phyloP scores from a whole-genome alignment of 1,140 invertebrate genomes.

The Nephila pilipes region DNA sequence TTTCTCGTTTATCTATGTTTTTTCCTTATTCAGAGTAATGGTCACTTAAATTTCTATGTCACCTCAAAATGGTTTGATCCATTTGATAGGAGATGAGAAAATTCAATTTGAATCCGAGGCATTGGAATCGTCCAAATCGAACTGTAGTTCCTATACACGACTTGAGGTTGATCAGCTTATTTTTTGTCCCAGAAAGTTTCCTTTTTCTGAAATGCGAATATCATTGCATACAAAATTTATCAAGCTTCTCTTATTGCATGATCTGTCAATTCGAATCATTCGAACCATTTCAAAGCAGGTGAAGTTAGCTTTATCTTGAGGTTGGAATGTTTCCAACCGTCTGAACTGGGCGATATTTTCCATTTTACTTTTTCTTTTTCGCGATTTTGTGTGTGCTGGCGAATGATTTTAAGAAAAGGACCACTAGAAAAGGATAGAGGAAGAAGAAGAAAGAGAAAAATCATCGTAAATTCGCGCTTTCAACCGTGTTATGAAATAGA shows the following conservation, averaged over 20 bases:
- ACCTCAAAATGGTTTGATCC: background rate
- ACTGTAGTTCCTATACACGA: background rate
- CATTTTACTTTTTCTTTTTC: background rate
- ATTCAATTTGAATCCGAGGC: constrained; percentile 6
- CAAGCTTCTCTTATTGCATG: constrained; percentile 33
- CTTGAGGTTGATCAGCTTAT: constrained; percentile 3
- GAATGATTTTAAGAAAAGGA: background rate
- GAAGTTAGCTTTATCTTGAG: constrained; percentile 39
- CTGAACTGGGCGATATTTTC: background rate
- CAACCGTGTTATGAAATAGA: constrained; percentile 41
- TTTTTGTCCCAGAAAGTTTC: background rate
- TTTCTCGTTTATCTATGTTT: background rate
- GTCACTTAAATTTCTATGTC: background rate
- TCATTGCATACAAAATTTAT: constrained; percentile 33
- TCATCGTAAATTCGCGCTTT: constrained; percentile 26
- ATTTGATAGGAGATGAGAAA: background rate
- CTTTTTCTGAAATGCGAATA: constrained; percentile 11
- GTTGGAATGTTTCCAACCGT: constrained; percentile 22
- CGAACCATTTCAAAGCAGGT: background rate
- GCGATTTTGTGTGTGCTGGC: background rate
- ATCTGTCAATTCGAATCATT: constrained; percentile 18
- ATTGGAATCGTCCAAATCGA: background rate
- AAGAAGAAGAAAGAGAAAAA: background rate
- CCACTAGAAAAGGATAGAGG: background rate
- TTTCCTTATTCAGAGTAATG: background rate